Evolutionary conservation across 2,888 invertebrate species (phyloP).

Genomic region (Marronus borbonicus): DNA sequence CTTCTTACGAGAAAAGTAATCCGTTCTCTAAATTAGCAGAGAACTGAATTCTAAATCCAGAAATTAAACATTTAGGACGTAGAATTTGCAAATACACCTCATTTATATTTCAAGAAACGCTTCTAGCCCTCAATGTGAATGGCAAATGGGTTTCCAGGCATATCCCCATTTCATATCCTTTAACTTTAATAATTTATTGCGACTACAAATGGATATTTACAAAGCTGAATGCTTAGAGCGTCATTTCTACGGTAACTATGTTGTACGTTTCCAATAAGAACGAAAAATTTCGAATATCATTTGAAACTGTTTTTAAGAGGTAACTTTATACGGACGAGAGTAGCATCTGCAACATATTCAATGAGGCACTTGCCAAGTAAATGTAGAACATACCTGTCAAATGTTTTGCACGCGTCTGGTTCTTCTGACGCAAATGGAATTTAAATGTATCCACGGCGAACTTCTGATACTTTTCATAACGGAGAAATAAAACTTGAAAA

Average conservation of each 20-base stretch:
- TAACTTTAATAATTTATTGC: slow-evolving; percentile 20
- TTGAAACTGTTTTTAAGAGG: neutral
- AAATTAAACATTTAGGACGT: slow-evolving; percentile 20
- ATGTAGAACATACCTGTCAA: slow-evolving; percentile 9
- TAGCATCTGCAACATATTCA: too few species aligned
- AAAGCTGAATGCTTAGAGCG: neutral
- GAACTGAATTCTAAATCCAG: neutral
- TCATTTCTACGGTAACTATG: neutral
- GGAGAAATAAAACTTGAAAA: neutral
- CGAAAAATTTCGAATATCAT: neutral
- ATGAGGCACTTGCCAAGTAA: too few species aligned
- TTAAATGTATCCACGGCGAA: neutral
- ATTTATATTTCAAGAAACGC: slow-evolving; percentile 28
- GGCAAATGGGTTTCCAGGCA: neutral
- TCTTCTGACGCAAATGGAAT: slow-evolving; percentile 28
- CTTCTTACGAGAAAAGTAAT: neutral
- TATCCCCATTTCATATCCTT: neutral
- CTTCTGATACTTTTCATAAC: slow-evolving; percentile 12
- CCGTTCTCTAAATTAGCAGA: neutral
- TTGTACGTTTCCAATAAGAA: too few species aligned
- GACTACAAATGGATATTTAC: slow-evolving; percentile 4
- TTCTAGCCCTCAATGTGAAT: neutral
- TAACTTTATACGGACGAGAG: too few species aligned
- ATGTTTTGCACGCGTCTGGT: slow-evolving; percentile 7
- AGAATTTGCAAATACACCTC: slow-evolving; percentile 2